These are phyloP conservation scores for Endomychus coccineus DNA, from an alignment of 2,888 invertebrate genomes.

Conservation along the genomic window DNA sequence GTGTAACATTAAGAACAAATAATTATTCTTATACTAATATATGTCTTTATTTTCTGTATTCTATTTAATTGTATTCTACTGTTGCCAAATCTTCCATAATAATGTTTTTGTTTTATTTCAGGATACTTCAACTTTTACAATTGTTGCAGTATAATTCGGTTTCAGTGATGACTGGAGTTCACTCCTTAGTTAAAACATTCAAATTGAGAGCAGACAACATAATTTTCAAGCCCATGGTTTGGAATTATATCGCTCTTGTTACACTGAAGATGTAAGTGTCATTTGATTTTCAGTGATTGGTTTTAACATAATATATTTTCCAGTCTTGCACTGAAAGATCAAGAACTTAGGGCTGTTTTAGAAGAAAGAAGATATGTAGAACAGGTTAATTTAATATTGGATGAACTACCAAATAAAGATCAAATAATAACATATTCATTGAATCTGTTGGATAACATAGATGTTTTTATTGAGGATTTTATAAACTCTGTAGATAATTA, in stretches of 20 bases:
- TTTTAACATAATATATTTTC: constrained; percentile 28
- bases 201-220: constrained; percentile 64
- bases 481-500: constrained; percentile 19
- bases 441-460: constrained; percentile 25
- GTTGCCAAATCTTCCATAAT: no score
- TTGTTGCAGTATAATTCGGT: constrained; percentile 9
- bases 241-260: constrained; percentile 63
- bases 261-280: constrained; percentile 57
- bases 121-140: no score
- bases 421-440: constrained; percentile 26
- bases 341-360: constrained; percentile 25
- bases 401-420: constrained; percentile 24
- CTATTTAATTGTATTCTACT: no score
- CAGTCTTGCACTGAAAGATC: constrained; percentile 33
- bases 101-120: no score
- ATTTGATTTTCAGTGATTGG: constrained; percentile 3
- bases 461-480: constrained; percentile 29
- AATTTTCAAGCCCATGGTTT: constrained; percentile 62
- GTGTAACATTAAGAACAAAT: no score
- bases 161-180: constrained; percentile 22
- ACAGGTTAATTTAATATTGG: constrained; percentile 24
- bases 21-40: no score
- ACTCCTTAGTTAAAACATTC: constrained; percentile 60
- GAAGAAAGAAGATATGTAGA: constrained; percentile 24
- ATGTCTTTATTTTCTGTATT: no score